phyloP scores from a whole-genome alignment of 2,113 vertebrate species.

The Verasper variegatus region DNA sequence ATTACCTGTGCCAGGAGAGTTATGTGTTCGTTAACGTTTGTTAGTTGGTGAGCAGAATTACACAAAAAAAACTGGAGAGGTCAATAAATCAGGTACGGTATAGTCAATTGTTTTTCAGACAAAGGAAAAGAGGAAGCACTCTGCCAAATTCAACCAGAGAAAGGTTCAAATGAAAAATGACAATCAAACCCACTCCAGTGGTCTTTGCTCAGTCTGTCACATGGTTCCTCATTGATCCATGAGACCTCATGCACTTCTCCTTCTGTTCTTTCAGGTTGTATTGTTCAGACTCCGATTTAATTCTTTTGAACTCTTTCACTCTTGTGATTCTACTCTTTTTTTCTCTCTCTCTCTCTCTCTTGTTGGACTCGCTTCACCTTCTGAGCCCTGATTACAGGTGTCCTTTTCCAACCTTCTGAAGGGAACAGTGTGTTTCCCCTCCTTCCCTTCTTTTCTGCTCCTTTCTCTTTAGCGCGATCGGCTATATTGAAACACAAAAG shows the following conservation, averaged over 20 bases:
- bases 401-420: neutral
- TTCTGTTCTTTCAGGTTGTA: constrained; percentile 4
- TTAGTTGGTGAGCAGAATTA: neutral
- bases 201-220: neutral
- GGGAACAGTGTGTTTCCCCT: neutral
- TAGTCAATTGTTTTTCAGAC: neutral
- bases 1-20: too few relatives aligned
- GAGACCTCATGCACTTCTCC: neutral
- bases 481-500: neutral
- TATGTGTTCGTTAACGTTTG: too few relatives aligned
- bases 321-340: neutral
- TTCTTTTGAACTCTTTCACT: constrained; percentile 11
- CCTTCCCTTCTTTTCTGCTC: neutral
- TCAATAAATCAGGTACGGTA: neutral
- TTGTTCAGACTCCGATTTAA: constrained; percentile 1
- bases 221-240: neutral
- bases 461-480: neutral
- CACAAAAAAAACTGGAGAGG: neutral
- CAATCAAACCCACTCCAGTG: neutral
- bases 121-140: neutral
- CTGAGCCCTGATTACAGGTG: neutral
- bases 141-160: neutral
- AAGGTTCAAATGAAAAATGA: neutral
- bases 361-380: neutral
- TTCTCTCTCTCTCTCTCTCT: neutral